Conservation (phyloP, 2,797 vertebrate genomes). For the Sebastolobus alascanus region DNA sequence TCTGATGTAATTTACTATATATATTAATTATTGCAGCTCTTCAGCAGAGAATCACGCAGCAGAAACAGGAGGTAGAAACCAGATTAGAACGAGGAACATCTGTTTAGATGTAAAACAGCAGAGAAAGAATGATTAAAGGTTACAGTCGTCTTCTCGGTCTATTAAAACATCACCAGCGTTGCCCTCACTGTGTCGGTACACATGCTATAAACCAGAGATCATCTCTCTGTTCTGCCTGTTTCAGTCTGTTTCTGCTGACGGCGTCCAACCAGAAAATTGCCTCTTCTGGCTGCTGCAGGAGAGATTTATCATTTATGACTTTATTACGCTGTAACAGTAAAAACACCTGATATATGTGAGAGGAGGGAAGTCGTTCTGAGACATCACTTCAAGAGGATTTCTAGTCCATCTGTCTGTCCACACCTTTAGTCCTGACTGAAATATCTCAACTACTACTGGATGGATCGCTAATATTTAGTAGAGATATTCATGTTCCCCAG, state of each 20-base stretch:
- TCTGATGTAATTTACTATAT: constrained; percentile 55
- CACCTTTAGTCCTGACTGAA: too few relatives aligned
- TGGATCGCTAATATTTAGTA: too few relatives aligned
- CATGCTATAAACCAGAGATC: constrained; percentile 29
- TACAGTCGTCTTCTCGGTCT: constrained; percentile 11
- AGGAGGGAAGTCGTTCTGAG: background rate
- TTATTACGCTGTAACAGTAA: constrained; percentile 27
- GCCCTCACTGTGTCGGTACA: constrained; percentile 3
- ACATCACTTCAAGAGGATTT: constrained; percentile 5
- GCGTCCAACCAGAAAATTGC: constrained; percentile 23
- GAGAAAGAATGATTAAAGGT: constrained; percentile 21
- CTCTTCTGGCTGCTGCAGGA: constrained; percentile 14
- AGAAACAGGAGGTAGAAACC: constrained; percentile 36
- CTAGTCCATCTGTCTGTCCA: background rate
- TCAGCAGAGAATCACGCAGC: constrained; percentile 1
- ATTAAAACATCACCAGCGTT: background rate
- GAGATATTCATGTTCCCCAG: too few relatives aligned
- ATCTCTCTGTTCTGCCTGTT: constrained; percentile 7
- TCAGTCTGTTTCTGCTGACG: constrained; percentile 48
- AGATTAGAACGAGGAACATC: constrained; percentile 51
- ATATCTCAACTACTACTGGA: too few relatives aligned
- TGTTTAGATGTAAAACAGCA: constrained; percentile 22
- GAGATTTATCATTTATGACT: constrained; percentile 30
- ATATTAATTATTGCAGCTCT: constrained; percentile 58
- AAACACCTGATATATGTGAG: background rate